Evolutionary conservation across 2,797 vertebrate genomes (phyloP).

Genomic region (Melanitta fusca): DNA sequence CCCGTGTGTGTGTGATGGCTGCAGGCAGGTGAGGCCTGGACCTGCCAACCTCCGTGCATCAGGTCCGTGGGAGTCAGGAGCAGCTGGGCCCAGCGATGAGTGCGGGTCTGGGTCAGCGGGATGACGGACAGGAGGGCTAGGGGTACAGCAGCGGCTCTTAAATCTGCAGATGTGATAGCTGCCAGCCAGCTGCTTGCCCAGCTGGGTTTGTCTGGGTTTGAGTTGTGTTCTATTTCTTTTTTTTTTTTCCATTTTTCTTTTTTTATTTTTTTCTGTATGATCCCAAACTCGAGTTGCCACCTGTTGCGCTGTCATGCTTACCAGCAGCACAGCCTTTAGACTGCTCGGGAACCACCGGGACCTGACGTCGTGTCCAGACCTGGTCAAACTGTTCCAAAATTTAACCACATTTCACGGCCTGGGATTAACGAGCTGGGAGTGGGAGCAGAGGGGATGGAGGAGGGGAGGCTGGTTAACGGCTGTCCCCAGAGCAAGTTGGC

Average conservation of each 20-base stretch:
- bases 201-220: fast-evolving
- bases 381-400: neutral
- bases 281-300: fast-evolving
- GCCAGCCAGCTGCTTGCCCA: neutral
- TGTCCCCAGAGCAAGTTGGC: neutral
- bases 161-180: neutral
- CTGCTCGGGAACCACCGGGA: fast-evolving
- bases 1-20: neutral
- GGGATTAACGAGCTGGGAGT: fast-evolving
- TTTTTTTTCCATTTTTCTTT: neutral
- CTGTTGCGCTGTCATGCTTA: too few species aligned
- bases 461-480: neutral
- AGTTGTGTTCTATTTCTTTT: too few species aligned
- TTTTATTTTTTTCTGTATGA: neutral
- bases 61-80: neutral
- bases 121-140: fast-evolving
- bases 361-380: neutral
- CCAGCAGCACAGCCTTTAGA: neutral
- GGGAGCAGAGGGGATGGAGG: neutral
- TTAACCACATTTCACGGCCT: fast-evolving
- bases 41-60: neutral
- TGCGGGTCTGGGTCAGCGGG: neutral
- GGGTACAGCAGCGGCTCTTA: neutral
- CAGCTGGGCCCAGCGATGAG: neutral
- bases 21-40: fast-evolving